phyloP scores from a whole-genome alignment of 2,888 invertebrate species.

The Mythimna albipuncta region DNA sequence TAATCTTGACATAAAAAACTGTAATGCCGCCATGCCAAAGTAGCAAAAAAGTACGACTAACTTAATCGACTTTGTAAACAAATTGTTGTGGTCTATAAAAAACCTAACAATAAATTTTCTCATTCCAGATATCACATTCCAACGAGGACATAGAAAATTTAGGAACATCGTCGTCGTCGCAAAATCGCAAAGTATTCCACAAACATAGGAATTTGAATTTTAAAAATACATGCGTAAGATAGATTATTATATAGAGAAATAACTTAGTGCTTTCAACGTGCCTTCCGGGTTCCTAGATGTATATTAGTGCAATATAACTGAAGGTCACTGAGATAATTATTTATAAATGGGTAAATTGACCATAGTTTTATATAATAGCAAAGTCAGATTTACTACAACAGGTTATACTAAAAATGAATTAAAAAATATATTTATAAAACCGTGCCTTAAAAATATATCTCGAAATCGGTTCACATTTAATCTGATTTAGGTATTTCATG shows the following conservation, averaged over 20 bases:
- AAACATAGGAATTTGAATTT: constrained; percentile 62
- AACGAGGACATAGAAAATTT: constrained; percentile 63
- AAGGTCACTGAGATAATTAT: constrained; percentile 56
- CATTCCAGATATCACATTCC: constrained; percentile 67
- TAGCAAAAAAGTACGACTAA: too few relatives aligned
- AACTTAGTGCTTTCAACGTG: constrained; percentile 82
- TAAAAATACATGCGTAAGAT: constrained; percentile 60
- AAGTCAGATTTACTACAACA: constrained; percentile 34
- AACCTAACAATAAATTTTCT: constrained; percentile 10
- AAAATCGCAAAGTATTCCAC: constrained; percentile 64
- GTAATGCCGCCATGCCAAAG: too few relatives aligned
- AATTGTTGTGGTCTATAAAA: too few relatives aligned
- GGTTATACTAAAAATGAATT: neutral
- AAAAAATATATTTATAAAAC: neutral
- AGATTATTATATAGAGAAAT: constrained; percentile 59
- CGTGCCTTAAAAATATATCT: constrained; percentile 42
- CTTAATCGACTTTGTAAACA: too few relatives aligned
- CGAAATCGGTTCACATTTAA: constrained; percentile 2
- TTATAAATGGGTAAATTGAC: constrained; percentile 5
- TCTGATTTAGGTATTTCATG: constrained; percentile 27
- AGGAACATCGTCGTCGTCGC: constrained; percentile 58
- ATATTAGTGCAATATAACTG: constrained; percentile 73
- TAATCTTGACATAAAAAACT: too few relatives aligned
- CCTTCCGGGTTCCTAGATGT: constrained; percentile 83
- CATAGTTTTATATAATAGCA: constrained; percentile 19